phyloP scores from a whole-genome alignment of 2,888 invertebrate species.

The Meandrusa payeni region DNA sequence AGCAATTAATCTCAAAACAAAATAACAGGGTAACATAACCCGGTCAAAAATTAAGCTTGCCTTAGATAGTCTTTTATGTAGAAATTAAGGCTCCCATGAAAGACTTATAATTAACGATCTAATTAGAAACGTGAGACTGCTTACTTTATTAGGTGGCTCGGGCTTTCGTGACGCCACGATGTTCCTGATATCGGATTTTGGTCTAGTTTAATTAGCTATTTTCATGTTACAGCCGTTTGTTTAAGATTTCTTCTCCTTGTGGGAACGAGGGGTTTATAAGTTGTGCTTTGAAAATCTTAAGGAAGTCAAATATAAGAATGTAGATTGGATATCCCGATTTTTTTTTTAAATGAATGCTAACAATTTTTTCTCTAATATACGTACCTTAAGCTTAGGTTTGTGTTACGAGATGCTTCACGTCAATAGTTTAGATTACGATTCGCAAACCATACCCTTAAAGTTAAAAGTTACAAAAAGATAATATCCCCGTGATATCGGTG shows the following conservation, averaged over 20 bases:
- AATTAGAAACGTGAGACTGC: slow-evolving; percentile 76
- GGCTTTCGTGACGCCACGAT: slow-evolving; percentile 62
- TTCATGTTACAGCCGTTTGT: slow-evolving; percentile 51
- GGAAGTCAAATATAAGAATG: no score
- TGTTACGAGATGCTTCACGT: no score
- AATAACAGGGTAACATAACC: slow-evolving; percentile 49
- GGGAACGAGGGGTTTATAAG: slow-evolving; percentile 11
- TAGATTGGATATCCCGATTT: no score
- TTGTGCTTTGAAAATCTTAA: slow-evolving; percentile 1
- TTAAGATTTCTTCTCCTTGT: slow-evolving; percentile 32
- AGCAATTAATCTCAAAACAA: slow-evolving; percentile 9
- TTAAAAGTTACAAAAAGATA: no score
- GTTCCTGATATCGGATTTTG: slow-evolving; percentile 73
- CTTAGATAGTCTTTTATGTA: slow-evolving; percentile 65
- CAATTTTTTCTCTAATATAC: no score
- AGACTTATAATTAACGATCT: slow-evolving; percentile 77
- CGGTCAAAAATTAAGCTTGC: slow-evolving; percentile 62
- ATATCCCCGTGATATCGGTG: no score
- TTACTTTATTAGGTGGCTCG: slow-evolving; percentile 69
- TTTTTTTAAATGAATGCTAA: no score
- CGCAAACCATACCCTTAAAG: no score
- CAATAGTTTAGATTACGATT: no score
- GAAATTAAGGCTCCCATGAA: slow-evolving; percentile 75
- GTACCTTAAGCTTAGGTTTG: no score
- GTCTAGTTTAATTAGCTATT: slow-evolving; percentile 73